Evolutionary conservation across 2,888 invertebrate species (phyloP), one percentile per base, ranked within the genome.

Genomic region (Caenorhabditis auriculariae): DNA sequence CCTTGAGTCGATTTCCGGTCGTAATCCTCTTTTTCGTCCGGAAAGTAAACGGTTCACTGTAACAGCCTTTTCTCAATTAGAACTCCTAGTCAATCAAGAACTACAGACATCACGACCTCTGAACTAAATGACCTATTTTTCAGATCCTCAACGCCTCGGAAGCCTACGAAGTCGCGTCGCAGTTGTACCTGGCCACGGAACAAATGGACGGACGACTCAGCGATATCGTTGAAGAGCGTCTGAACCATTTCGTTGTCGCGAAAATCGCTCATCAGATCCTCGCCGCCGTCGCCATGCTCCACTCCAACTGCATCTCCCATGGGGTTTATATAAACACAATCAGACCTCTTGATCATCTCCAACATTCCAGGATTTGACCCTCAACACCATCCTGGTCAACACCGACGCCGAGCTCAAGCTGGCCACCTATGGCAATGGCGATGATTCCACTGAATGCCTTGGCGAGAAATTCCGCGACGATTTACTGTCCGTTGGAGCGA

Each of bases 201-300:
- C 58, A 62, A 27, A 62, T 62, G 62, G 62, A 62, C 28, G 62
- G 62, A 12, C 38, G 58, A 32, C 44, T 62, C 7, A 51, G 47
- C 23, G 62, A 62, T 39, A 62, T 62, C 26, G 58, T 62, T 6
- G 62, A 54, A 17, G 62, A 62, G 48, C 17, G 58, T 9, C 21
- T 58, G 9, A 62, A 55, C 9, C 62, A 62, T 39, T 62, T 62
- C 35, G 62, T 62, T 15, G 51, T 62, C 27, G 62, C 62, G 35
- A 62, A 62, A 35, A 58, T 62, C 6, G 24, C 54, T 0, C 62
- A 62, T 52, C 62, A 62, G 47, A 57, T 62, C 3, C 21, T 62
- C 15, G 57, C 62, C 0, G 62, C 62, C 1, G 58, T 62, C 1
- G 62, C 62, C 1, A 62, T 58, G 58, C 56, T 62, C 54, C 62